Conservation (phyloP, 2,113 vertebrate species). For the Empidonax traillii region DNA sequence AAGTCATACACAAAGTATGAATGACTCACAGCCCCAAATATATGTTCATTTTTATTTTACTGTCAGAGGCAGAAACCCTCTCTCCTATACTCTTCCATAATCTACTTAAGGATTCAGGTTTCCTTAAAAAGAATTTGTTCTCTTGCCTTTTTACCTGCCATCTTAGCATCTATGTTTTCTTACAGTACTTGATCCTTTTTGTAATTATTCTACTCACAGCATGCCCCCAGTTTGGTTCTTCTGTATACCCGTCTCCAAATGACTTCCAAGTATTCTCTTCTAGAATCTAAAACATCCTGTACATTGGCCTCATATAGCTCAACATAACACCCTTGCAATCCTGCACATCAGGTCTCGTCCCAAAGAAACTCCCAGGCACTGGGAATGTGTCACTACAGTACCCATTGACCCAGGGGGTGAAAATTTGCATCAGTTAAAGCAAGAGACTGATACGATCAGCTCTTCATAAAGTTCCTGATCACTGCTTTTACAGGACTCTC, state of each 20-base stretch:
- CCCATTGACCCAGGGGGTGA: neutral
- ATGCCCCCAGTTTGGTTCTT: neutral
- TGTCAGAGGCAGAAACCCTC: neutral
- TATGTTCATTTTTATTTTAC: neutral
- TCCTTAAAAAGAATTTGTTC: neutral
- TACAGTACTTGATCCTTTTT: neutral
- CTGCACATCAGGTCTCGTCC: neutral
- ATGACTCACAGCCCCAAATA: neutral
- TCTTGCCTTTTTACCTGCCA: neutral
- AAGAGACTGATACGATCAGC: neutral
- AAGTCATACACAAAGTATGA: neutral
- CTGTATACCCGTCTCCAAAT: neutral
- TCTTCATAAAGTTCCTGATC: neutral
- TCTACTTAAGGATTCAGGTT: neutral
- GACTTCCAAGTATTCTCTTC: neutral
- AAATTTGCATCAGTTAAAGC: neutral
- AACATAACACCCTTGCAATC: neutral
- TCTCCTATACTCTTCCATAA: neutral
- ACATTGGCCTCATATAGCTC: fast-evolving
- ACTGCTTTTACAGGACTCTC: neutral
- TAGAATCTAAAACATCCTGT: neutral
- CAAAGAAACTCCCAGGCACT: neutral
- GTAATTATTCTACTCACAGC: neutral
- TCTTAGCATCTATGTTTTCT: neutral
- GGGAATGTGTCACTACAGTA: neutral